Evolutionary conservation across 1,140 invertebrate genomes (phyloP).

Genomic region (Cylas formicarius): DNA sequence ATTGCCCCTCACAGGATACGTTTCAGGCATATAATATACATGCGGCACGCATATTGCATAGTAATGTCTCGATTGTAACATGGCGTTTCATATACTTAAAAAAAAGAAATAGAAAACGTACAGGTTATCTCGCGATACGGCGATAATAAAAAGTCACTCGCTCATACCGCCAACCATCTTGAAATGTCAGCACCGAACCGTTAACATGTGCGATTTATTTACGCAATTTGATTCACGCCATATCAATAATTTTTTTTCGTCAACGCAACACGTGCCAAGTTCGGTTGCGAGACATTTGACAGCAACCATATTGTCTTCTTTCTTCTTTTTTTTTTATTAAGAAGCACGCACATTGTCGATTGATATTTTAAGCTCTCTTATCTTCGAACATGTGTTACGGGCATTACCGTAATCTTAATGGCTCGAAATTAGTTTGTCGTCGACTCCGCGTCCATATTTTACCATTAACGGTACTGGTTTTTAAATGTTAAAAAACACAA

Average conservation of each 20-base stretch:
- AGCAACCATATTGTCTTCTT: slow-evolving; percentile 5
- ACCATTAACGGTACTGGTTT: slow-evolving; percentile 10
- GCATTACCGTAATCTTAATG: slow-evolving; percentile 19
- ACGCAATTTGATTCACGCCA: slow-evolving; percentile 5
- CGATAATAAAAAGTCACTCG: no score
- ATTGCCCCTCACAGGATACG: no score
- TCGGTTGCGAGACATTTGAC: slow-evolving; percentile 4
- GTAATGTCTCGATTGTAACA: no score
- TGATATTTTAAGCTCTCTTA: slow-evolving; percentile 13
- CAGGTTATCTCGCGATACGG: no score
- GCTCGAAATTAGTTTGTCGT: slow-evolving; percentile 19
- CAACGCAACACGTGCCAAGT: slow-evolving; percentile 5
- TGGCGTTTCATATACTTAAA: no score
- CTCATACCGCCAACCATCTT: not conserved
- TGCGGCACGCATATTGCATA: no score
- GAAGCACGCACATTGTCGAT: slow-evolving; percentile 9
- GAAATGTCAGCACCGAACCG: not conserved
- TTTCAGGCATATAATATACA: no score
- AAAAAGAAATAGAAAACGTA: no score
- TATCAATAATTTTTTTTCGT: slow-evolving; percentile 5
- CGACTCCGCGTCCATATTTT: slow-evolving; percentile 6
- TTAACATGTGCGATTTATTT: not conserved
- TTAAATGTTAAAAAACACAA: no score
- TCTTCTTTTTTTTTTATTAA: slow-evolving; percentile 8
- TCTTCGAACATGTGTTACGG: slow-evolving; percentile 13